Evolutionary conservation across 2,113 vertebrate genomes (phyloP).

Genomic region (Apodemus speciosus): DNA sequence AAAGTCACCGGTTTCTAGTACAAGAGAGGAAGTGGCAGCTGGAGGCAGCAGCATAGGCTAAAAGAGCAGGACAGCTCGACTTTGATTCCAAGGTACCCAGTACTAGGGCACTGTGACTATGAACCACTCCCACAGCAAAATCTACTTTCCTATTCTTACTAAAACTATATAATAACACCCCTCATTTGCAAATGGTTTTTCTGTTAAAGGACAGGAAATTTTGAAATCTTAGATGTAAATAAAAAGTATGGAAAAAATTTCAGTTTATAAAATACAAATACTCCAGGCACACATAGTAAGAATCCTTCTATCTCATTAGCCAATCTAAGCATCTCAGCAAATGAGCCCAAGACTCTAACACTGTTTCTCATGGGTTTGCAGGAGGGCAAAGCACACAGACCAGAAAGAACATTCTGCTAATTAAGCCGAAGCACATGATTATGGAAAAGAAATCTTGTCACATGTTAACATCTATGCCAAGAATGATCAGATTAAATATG

Average conservation of each 20-base stretch:
- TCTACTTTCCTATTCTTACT: constrained; percentile 46
- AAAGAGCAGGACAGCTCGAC: not conserved
- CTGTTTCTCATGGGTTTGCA: constrained; percentile 84
- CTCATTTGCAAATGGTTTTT: constrained; percentile 51
- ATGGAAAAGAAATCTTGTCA: constrained; percentile 85
- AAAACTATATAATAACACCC: constrained; percentile 35
- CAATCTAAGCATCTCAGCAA: constrained; percentile 87
- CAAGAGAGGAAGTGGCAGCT: not conserved
- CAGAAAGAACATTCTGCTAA: constrained; percentile 87
- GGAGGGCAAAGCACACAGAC: constrained; percentile 87
- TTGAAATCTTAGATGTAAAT: constrained; percentile 34
- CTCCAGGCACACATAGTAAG: constrained; percentile 68
- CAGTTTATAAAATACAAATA: constrained; percentile 74
- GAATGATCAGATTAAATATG: constrained; percentile 86
- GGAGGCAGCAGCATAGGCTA: not conserved
- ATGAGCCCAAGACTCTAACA: constrained; percentile 85
- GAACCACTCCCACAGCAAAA: constrained; percentile 20
- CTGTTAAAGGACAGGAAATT: constrained; percentile 45
- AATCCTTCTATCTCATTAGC: constrained; percentile 82
- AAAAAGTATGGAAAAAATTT: constrained; percentile 67
- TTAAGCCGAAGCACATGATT: constrained; percentile 88
- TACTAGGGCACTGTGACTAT: not conserved
- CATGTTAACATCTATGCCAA: constrained; percentile 81
- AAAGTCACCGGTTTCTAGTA: not conserved
- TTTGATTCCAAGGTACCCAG: not conserved